Evolutionary conservation across 2,113 vertebrate species (phyloP).

Genomic region (Mellivora capensis): DNA sequence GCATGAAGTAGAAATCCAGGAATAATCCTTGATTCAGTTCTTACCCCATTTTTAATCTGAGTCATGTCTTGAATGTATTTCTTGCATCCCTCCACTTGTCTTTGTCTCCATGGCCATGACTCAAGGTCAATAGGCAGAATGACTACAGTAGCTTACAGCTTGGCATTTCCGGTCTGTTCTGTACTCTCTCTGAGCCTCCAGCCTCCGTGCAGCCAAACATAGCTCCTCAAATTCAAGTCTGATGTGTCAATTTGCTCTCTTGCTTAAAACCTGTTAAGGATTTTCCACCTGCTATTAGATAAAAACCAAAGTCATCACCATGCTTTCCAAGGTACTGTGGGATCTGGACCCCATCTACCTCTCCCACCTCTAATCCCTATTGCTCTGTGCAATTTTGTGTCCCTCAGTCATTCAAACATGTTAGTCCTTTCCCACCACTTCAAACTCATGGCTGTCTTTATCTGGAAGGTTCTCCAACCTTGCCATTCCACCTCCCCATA

Average conservation of each 20-base stretch:
- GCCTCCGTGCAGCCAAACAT: background rate
- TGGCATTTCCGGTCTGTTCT: background rate
- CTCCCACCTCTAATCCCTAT: background rate
- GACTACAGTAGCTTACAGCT: background rate
- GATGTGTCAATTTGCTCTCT: background rate
- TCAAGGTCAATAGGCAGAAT: background rate
- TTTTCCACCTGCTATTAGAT: background rate
- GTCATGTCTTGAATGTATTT: background rate
- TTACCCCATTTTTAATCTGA: background rate
- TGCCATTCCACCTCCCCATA: background rate
- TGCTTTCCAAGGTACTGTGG: background rate
- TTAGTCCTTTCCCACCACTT: background rate
- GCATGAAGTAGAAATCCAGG: background rate
- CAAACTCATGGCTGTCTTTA: background rate
- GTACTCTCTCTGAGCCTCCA: background rate
- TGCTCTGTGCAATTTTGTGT: background rate
- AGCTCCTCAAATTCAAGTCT: background rate
- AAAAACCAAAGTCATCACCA: background rate
- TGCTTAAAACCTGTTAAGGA: background rate
- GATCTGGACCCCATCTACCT: background rate
- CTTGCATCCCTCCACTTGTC: background rate
- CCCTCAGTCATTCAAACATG: background rate
- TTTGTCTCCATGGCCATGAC: background rate
- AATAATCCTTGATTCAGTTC: background rate
- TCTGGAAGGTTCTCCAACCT: background rate